Evolutionary conservation across 2,888 invertebrate genomes (phyloP), one percentile per base, ranked within the genome.

Genomic region (Elaeidobius kamerunicus): DNA sequence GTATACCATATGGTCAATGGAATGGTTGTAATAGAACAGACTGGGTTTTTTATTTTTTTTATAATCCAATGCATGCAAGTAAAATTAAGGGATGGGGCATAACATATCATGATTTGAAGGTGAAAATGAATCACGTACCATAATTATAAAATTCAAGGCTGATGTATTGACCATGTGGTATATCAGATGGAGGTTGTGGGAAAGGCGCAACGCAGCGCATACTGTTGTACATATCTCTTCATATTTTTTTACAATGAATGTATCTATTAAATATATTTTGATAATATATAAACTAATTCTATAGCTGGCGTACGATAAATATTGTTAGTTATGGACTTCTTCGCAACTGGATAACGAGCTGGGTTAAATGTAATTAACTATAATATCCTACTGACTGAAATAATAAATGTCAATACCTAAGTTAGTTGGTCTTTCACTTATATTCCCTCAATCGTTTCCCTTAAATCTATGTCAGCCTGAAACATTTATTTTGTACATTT

Each of bases 231-330:
- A 73, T 73, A 73, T 73, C 73, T 67, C 66, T 65, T 66, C 67
- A 66, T 67, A 69, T 69, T 72, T 69, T 55, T 55, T 55, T 70
- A 64, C 71, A 71, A 66, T 66, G 71, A 70, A 67, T 72, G 71
- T 72, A 72, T 66, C 70, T 71, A 71, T 65, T 18, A 41, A 49
- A 51, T 73, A 72, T 73, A 71, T 73, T 73, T 72, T 72, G 71
- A 65, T 66, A 66, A 62, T 61, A 57, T 60, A 60, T 63, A 57
- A 60, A 56, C 9, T 35, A 4, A 34, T 34, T 52, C 34, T 47
- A 46, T 60, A 61, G 61, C 60, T 63, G 60, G 59, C 57, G 59
- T 58, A 60, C 58, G 60, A 61, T 60, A 62, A 62, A 54, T 60
- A 56, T 57, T 55, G 58, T 54, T 47, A 40, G 32, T 57, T 51